A percentile compares a stretch with the other conserved stretches of the same genome.
phyloP scores from a whole-genome alignment of 2,797 vertebrate genomes.

The Schizothorax lantsangensis region DNA sequence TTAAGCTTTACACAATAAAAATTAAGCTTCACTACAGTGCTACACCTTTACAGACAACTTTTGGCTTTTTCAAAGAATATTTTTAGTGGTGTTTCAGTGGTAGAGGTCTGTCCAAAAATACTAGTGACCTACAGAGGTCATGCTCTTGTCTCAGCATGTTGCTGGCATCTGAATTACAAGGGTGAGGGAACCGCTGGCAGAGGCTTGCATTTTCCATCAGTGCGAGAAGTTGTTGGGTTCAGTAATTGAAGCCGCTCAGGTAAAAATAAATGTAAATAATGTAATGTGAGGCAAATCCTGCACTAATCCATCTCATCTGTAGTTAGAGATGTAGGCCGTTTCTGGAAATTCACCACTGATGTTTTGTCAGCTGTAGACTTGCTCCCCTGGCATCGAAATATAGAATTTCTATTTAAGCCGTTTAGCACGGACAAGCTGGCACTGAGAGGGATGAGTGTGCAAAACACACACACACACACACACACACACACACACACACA shows the following conservation, averaged over 20 bases:
- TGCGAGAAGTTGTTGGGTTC: neutral
- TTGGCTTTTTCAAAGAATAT: neutral
- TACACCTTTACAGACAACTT: neutral
- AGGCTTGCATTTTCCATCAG: neutral
- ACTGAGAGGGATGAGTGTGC: conserved; percentile 23
- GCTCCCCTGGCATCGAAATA: conserved; percentile 39
- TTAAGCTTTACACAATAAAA: neutral
- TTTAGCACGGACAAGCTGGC: conserved; percentile 49
- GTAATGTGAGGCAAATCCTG: conserved; percentile 32
- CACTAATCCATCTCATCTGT: conserved; percentile 42
- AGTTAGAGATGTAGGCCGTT: conserved; percentile 38
- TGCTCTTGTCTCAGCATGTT: conserved; percentile 21
- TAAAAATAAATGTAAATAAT: conserved; percentile 31
- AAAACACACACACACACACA: conserved; percentile 2
- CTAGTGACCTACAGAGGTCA: conserved; percentile 4
- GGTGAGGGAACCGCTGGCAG: neutral
- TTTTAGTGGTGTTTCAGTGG: neutral
- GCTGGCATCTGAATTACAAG: conserved; percentile 24
- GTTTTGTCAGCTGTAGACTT: conserved; percentile 55
- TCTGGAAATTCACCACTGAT: conserved; percentile 9
- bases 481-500: neutral
- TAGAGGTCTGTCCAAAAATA: neutral
- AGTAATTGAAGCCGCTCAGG: neutral
- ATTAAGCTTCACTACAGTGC: neutral
- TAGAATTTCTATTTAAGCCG: conserved; percentile 52